Evolutionary conservation across 2,888 invertebrate species (phyloP).

Genomic region (Conistra vaccinii): DNA sequence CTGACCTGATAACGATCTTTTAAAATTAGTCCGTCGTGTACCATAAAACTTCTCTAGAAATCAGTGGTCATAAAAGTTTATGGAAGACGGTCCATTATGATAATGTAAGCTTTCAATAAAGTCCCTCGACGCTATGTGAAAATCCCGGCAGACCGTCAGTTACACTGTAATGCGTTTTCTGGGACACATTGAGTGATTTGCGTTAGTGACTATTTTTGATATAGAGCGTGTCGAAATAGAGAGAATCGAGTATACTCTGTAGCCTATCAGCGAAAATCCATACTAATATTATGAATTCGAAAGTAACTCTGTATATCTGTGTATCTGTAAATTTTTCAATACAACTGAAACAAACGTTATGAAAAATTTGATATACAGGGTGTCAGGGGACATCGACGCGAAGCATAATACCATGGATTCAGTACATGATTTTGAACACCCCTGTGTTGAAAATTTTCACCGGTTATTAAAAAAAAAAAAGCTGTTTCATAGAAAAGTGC

Average conservation of each 20-base stretch:
- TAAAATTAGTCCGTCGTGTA: not conserved
- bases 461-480: too few species aligned
- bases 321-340: not conserved
- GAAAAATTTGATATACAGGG: not conserved
- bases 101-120: slow-evolving; percentile 18
- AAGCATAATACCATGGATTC: too few species aligned
- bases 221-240: not conserved
- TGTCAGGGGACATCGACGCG: too few species aligned
- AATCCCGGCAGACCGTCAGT: not conserved
- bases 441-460: too few species aligned
- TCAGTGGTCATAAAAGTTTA: slow-evolving; percentile 14
- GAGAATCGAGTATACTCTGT: not conserved
- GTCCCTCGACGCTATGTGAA: not conserved
- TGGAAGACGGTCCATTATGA: not conserved
- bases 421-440: too few species aligned
- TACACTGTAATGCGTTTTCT: slow-evolving; percentile 16
- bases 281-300: not conserved
- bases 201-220: slow-evolving; percentile 17
- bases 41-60: not conserved
- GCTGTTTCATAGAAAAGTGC: too few species aligned
- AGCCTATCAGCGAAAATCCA: not conserved
- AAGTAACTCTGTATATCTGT: not conserved
- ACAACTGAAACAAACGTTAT: not conserved
- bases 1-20: not conserved
- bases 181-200: slow-evolving; percentile 10